A percentile compares a stretch with the other conserved stretches of the same genome.
These are phyloP conservation scores for Octonoba sinensis DNA, from an alignment of 2,888 invertebrate genomes.

Conservation along the genomic window DNA sequence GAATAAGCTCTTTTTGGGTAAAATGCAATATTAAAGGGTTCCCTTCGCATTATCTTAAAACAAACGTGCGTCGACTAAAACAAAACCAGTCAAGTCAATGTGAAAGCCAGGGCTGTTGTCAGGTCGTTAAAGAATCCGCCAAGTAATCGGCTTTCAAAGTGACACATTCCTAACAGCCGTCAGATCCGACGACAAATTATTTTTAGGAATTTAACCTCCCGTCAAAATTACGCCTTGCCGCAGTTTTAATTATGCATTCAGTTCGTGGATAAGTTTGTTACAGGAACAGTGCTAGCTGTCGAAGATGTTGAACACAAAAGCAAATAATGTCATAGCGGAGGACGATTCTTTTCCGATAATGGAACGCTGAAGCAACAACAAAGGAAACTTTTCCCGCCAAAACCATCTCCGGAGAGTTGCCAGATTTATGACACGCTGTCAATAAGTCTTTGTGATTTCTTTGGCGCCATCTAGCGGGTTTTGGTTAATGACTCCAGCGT, in stretches of 20 bases:
- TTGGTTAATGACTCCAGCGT: constrained; percentile 46
- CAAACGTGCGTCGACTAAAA: no score
- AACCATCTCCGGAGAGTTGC: constrained; percentile 49
- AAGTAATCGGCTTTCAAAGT: no score
- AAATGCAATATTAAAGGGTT: no score
- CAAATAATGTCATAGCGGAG: constrained; percentile 54
- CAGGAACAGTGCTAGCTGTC: constrained; percentile 28
- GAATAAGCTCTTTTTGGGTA: no score
- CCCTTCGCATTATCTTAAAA: no score
- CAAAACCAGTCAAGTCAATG: no score
- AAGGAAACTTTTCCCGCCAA: constrained; percentile 35
- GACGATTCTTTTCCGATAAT: constrained; percentile 55
- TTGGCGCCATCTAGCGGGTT: constrained; percentile 25
- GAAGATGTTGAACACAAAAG: constrained; percentile 52
- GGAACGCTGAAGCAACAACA: constrained; percentile 22
- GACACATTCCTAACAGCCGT: no score
- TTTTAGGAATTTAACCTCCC: constrained; percentile 8
- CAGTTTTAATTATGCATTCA: constrained; percentile 57
- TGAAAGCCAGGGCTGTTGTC: no score
- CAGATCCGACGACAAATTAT: constrained; percentile 2
- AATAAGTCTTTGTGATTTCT: constrained; percentile 55
- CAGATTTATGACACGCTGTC: constrained; percentile 62
- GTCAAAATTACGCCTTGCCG: not conserved
- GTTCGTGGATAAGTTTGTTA: constrained; percentile 38
- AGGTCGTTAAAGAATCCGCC: no score